Evolutionary conservation across 2,888 invertebrate species (phyloP), one percentile per base, ranked within the genome.

Genomic region (Orthosia cruda): DNA sequence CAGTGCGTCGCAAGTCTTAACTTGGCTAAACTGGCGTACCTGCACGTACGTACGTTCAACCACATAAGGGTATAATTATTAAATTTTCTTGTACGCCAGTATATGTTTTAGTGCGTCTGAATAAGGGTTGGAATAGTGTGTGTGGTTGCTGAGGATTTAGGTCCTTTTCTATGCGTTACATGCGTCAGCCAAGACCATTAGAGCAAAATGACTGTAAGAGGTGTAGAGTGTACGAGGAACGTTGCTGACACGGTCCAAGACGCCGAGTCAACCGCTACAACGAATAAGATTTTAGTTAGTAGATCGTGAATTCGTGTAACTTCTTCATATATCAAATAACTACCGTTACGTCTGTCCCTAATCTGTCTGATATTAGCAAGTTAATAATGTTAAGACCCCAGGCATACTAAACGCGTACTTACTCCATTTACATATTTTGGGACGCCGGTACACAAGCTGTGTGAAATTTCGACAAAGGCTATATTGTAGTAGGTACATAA

Each of bases 231-330:
- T 67, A 72, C 65, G 89, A 90, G 89, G 81, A 86, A 86, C 86
- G 88, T 85, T 86, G 90, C 93, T 92, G 92, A 94, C 92, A 90
- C 86, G 87, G 89, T 87, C 89, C 90, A 88, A 89, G 91, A 90
- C 86, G 90, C 90, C 88, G 85, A 88, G 88, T 89, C 88, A 88
- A 91, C 91, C 90, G 92, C 93, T 93, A 91, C 87, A 85, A 89
- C 87, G 82, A 85, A 87, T 89, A 89, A 93, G 90, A 93, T 94
- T 93, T 94, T 93, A 93, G 93, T 94, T 92, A 93, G 93, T 90
- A 92, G 91, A 93, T 92, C 88, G 85, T 81, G 78, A 85, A 87
- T 89, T 87, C 81, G 89, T 61, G 15, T 92, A 92, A 93, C 72
- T 62, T 45, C 3, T 69, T 58, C 20, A 61, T 77, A 71, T 81